Base-by-base conservation (phyloP, 1,140 invertebrate genomes). In the Stenopsyche tienmushanensis region DNA sequence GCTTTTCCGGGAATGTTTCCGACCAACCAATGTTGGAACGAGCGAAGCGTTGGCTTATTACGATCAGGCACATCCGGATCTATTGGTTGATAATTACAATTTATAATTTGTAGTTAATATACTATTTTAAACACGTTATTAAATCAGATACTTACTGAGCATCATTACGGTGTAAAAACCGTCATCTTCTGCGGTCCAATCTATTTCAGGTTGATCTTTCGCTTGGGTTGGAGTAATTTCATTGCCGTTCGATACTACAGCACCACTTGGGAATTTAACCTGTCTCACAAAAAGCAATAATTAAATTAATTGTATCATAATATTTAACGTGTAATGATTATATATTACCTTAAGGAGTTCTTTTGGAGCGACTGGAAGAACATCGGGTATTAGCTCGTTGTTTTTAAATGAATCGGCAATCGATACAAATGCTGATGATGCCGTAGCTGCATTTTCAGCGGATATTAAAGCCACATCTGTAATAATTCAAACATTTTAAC, bases 11-110 rank as follows among this genome's bases (percentile, higher is more conserved):
- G 92, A 73, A 98, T 93, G 73, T 98, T 98, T 3, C 84, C 90
- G 0, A 97, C 89, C 1, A 96, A 76, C 94, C 94, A 97, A 76
- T 97, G 94, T 72, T 92, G 90, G 88, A 90, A 94, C 80, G 96
- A 94, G 1, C 93, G 82, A 72, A 86, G 90, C 58, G 84, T 90
- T 0, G 88, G 91, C 26, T 90, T 81, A 3, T 85, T 80, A 3
- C 93, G 85, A 72, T 88, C 92, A 9, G 94, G 94, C 10, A 93
- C 92, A 83, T 97, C 94, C 2, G 93, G 93, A 84, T 96, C 92
- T 90, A n/a, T n/a, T n/a, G n/a, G 71, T 20, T 72, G 73, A 64
- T 44, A 62, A 57, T 70, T 65, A 20, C 17, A 29, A 50, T 26
- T 60, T 24, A 17, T 8, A 24, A 34, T 62, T 72, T 34, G n/a